A percentile compares a stretch with the other conserved stretches of the same genome.
Conservation (phyloP, 2,113 vertebrate species). For the Eulemur rufifrons region DNA sequence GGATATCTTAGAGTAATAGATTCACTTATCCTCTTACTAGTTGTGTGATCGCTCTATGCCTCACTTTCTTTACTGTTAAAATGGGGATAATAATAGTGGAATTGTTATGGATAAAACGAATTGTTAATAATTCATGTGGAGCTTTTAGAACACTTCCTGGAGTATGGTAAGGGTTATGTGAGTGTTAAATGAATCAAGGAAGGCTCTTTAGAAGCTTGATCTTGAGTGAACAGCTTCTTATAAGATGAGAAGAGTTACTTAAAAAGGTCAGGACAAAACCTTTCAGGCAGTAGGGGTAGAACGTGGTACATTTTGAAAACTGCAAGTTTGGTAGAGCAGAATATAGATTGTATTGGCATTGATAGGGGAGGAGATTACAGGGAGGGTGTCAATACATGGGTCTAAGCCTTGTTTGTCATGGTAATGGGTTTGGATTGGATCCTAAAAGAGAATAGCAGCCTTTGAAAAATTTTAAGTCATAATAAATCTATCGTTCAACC, state of each 20-base stretch:
- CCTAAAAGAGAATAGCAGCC: background rate
- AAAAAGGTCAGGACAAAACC: slow-evolving; percentile 1
- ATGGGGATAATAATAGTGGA: slow-evolving; percentile 10
- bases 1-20: background rate
- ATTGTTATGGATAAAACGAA: slow-evolving; percentile 10
- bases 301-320: slow-evolving; percentile 21
- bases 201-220: background rate
- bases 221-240: background rate
- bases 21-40: slow-evolving; percentile 40
- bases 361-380: background rate
- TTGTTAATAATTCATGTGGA: background rate
- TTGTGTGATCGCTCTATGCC: slow-evolving; percentile 1
- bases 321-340: background rate
- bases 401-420: slow-evolving; percentile 37
- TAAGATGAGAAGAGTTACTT: slow-evolving; percentile 26
- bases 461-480: slow-evolving; percentile 34
- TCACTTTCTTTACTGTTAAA: slow-evolving; percentile 40
- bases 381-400: background rate
- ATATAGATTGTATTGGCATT: background rate
- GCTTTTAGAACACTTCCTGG: slow-evolving; percentile 33
- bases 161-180: background rate
- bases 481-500: background rate
- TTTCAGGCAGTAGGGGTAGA: background rate
- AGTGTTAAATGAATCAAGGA: slow-evolving; percentile 38
- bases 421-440: background rate